Conservation (phyloP, 2,113 vertebrate genomes). For the Raphicerus campestris region DNA sequence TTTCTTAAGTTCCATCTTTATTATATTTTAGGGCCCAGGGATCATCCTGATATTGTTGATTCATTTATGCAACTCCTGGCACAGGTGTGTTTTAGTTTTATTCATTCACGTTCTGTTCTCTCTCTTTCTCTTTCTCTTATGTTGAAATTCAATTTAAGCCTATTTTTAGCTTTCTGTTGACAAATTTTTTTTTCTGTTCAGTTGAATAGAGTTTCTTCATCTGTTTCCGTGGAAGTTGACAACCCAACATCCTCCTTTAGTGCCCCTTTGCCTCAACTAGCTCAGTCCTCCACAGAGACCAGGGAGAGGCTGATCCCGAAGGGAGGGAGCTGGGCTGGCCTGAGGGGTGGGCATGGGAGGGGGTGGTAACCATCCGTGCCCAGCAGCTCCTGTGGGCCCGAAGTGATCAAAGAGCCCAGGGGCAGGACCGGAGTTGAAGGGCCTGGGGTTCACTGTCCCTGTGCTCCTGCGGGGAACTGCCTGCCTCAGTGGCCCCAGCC, state of each 20-base stretch:
- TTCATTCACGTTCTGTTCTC: conserved; percentile 99
- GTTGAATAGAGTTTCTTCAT: conserved; percentile 91
- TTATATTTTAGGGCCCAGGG: conserved; percentile 99
- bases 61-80: conserved; percentile 99
- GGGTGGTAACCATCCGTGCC: background rate
- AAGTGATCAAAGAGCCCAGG: conserved; percentile 18
- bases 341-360: background rate
- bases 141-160: conserved; percentile 89
- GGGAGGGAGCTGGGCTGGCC: conserved; percentile 57
- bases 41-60: conserved; percentile 99
- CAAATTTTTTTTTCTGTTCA: conserved; percentile 88
- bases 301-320: conserved; percentile 58
- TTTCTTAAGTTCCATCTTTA: conserved; percentile 99
- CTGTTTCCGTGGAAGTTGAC: conserved; percentile 90
- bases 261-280: conserved; percentile 71
- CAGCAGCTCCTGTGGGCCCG: conserved; percentile 41
- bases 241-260: conserved; percentile 86
- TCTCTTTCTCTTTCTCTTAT: conserved; percentile 87
- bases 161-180: conserved; percentile 91
- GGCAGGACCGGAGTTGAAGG: conserved; percentile 18
- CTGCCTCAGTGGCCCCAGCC: conserved; percentile 37
- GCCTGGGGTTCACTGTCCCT: conserved; percentile 59
- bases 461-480: conserved; percentile 70
- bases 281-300: conserved; percentile 62
- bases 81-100: conserved; percentile 99